A percentile compares a stretch with the other conserved stretches of the same genome.
Evolutionary conservation across 1,140 invertebrate genomes (phyloP).

Genomic region (Tribolium madens): DNA sequence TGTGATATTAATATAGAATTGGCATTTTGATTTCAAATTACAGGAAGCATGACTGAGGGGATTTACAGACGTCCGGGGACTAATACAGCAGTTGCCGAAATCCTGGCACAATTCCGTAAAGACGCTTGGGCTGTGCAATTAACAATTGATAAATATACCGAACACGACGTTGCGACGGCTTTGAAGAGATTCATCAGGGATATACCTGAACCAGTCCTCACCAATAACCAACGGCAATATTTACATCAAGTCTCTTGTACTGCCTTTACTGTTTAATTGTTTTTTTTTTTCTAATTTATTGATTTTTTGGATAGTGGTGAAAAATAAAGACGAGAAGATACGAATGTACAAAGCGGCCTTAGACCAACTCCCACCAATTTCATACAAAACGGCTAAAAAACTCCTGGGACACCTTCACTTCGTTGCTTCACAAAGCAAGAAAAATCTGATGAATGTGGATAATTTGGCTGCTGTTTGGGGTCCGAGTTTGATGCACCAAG

Average conservation of each 20-base stretch:
- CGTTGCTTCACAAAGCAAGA: slow-evolving; percentile 78
- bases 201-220: slow-evolving; percentile 79
- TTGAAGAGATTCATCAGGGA: slow-evolving; percentile 87
- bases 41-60: slow-evolving; percentile 85
- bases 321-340: slow-evolving; percentile 69
- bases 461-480: slow-evolving; percentile 89
- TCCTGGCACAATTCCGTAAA: slow-evolving; percentile 80
- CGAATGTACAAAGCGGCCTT: slow-evolving; percentile 74
- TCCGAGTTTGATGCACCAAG: slow-evolving; percentile 82
- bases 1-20: no score
- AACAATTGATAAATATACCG: slow-evolving; percentile 77
- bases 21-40: slow-evolving; percentile 50
- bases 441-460: slow-evolving; percentile 83
- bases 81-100: slow-evolving; percentile 78
- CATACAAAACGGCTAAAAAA: slow-evolving; percentile 78
- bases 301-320: slow-evolving; percentile 65
- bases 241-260: slow-evolving; percentile 64
- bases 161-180: slow-evolving; percentile 88
- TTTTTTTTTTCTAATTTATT: neutral
- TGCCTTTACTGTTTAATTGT: slow-evolving; percentile 35
- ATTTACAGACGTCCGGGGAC: slow-evolving; percentile 87
- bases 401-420: slow-evolving; percentile 85
- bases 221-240: slow-evolving; percentile 61
- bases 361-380: slow-evolving; percentile 74
- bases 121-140: slow-evolving; percentile 89